These are phyloP conservation scores for Poeciliopsis turneri DNA, from an alignment of 2,797 vertebrate species.

Conservation along the genomic window DNA sequence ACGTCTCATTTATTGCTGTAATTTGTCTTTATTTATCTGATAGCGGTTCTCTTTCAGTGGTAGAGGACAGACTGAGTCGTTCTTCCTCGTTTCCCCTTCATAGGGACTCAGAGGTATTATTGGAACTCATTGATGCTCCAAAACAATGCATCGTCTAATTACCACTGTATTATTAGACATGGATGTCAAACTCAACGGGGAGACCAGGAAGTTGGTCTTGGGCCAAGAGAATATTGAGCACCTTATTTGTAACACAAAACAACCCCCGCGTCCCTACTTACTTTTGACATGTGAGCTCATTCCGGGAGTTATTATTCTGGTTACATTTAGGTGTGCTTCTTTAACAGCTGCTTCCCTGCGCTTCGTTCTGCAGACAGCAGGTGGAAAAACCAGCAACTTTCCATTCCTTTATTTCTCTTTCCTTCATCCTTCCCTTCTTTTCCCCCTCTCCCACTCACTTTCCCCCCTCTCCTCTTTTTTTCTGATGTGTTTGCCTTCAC, in stretches of 20 bases:
- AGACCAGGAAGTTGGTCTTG: conserved; percentile 41
- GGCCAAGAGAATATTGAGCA: conserved; percentile 58
- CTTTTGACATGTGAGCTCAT: conserved; percentile 28
- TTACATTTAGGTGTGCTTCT: conserved; percentile 21
- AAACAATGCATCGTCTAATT: conserved; percentile 62
- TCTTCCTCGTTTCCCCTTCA: conserved; percentile 25
- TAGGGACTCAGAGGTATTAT: conserved; percentile 32
- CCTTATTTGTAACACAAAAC: conserved; percentile 50
- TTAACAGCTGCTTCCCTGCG: conserved; percentile 1
- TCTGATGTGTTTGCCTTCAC: conserved; percentile 95
- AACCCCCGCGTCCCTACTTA: background rate
- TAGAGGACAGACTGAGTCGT: conserved; percentile 17
- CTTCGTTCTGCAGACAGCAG: conserved; percentile 13
- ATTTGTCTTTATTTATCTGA: conserved; percentile 9
- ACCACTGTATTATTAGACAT: conserved; percentile 51
- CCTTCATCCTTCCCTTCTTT: conserved; percentile 44
- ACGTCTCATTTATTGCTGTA: background rate
- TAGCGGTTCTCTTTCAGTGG: background rate
- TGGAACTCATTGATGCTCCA: conserved; percentile 44
- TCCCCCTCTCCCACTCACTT: conserved; percentile 18
- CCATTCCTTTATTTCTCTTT: conserved; percentile 63
- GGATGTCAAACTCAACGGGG: conserved; percentile 49
- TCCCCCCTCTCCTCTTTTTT: conserved; percentile 64
- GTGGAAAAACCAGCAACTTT: conserved; percentile 29
- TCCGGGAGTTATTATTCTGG: conserved; percentile 17